These are phyloP conservation scores for Toxotes jaculatrix DNA, from an alignment of 2,113 vertebrate genomes.

Conservation along the genomic window DNA sequence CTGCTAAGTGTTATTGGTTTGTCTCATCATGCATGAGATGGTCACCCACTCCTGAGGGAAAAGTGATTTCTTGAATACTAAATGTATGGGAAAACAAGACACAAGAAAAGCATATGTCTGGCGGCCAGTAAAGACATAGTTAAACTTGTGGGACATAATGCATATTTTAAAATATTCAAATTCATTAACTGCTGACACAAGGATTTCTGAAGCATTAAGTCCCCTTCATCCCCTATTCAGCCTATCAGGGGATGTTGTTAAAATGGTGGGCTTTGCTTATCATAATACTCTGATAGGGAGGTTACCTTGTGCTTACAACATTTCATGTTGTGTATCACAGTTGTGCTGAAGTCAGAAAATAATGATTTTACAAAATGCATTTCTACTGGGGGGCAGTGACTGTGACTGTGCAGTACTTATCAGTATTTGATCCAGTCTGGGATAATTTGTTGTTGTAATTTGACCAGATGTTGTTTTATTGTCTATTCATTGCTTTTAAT, in stretches of 20 bases:
- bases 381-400: background rate
- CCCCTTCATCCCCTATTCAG: background rate
- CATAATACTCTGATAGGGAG: too few relatives aligned
- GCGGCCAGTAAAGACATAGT: background rate
- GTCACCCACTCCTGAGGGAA: background rate
- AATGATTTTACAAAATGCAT: background rate
- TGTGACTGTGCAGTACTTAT: background rate
- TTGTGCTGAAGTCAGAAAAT: background rate
- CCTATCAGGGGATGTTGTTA: background rate
- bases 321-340: background rate
- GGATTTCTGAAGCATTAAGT: background rate
- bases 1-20: slow-evolving; percentile 18
- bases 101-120: background rate
- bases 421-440: slow-evolving; percentile 31
- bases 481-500: slow-evolving; percentile 54
- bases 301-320: background rate
- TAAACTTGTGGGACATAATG: background rate
- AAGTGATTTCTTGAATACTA: slow-evolving; percentile 17
- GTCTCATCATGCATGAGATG: background rate
- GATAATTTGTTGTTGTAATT: slow-evolving; percentile 47
- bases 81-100: slow-evolving; percentile 1
- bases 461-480: slow-evolving; percentile 35
- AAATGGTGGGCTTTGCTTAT: background rate
- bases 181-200: background rate
- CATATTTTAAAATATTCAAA: slow-evolving; percentile 12